These are phyloP conservation scores for Cyanoderma ruficeps DNA, from an alignment of 2,113 vertebrate genomes.

Conservation along the genomic window DNA sequence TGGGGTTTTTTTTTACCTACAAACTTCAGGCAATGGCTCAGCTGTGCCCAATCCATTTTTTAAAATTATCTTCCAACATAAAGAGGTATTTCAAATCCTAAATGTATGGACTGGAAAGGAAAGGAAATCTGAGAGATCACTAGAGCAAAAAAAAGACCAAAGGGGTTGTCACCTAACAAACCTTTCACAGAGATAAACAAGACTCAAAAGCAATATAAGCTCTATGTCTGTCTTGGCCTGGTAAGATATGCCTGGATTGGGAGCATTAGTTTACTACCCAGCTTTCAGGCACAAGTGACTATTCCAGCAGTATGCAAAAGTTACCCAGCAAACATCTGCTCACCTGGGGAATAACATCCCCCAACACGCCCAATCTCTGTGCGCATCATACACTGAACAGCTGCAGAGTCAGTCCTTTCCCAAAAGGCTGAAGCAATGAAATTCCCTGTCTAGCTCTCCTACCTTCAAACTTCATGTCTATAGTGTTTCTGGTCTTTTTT, in stretches of 20 bases:
- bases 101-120: not conserved
- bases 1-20: not conserved
- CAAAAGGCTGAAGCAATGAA: not conserved
- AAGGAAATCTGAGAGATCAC: not conserved
- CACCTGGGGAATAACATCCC: not conserved
- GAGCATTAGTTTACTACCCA: not conserved
- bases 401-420: rapidly evolving
- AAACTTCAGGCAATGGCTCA: not conserved
- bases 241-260: not conserved
- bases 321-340: not conserved
- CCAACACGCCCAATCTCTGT: rapidly evolving
- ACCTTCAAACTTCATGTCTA: not conserved
- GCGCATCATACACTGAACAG: not conserved
- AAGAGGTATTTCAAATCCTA: not conserved
- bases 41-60: not conserved
- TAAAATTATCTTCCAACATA: not conserved
- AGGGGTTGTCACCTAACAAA: not conserved
- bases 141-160: not conserved
- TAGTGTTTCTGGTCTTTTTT: not conserved
- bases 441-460: not conserved
- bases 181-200: not conserved
- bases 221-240: not conserved
- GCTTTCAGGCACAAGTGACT: not conserved
- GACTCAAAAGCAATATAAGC: not conserved
- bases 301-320: not conserved